Base-by-base conservation (phyloP, 92 coral and sea anemone species). In the Porites lobata region DNA sequence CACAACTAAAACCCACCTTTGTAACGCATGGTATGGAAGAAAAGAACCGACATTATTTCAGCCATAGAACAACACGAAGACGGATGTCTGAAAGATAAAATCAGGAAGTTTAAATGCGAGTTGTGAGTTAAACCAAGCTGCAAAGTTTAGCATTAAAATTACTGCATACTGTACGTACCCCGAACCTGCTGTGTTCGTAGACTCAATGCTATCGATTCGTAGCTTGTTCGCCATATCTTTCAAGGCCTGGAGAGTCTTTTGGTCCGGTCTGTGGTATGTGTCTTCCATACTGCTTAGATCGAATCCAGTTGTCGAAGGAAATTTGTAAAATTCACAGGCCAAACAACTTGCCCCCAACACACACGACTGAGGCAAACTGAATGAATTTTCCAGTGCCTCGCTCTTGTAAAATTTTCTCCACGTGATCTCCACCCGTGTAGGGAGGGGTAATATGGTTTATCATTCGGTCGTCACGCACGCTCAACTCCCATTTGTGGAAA, bases 61-160 rank as follows among this genome's bases (percentile, higher is more conserved):
- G 99, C 98, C 94, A 98, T 96, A 26, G 99, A 98, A 32, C 96
- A 92, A 74, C 99, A 98, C 50, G 99, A 98, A 32, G 98, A 95
- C 56, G 99, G 99, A 89, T 98, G 99, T 6, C 99, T 98, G 82
- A 61, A 83, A 77, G 32, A 57, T 26, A 71, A 85, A 79, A 69
- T 52, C 7, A 38, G 47, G 19, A 83, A 54, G 62, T 19, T 8
- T 69, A 50, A 2, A 9, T 38, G 6, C 47, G 47, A 38, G 7
- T 38, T 38, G 47, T 38, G 47, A 38, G 47, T 38, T 38, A 38
- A 38, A 38, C 47, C 47, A 38, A 38, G 47, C 47, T 38, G 47
- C 47, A 38, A 38, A 38, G 47, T 4, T 38, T 38, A 38, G 47
- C 47, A 38, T 38, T 38, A 38, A 38, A 38, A 38, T 38, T 38